phyloP scores from a whole-genome alignment of 2,888 invertebrate species.

The Monochamus alternatus region DNA sequence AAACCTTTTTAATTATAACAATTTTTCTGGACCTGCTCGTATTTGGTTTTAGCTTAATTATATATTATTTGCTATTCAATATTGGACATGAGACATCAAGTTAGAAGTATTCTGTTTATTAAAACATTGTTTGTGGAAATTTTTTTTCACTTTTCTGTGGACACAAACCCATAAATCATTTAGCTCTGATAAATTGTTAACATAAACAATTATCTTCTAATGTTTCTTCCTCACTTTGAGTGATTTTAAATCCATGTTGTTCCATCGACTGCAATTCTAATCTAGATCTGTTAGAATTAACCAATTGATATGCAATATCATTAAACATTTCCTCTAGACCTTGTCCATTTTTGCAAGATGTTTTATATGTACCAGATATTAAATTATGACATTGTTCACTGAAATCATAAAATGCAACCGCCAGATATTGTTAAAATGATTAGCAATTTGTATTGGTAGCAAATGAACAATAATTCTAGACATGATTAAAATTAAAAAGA shows the following conservation, averaged over 20 bases:
- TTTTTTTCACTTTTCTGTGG: too few relatives aligned
- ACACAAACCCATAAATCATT: too few relatives aligned
- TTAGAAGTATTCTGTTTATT: too few relatives aligned
- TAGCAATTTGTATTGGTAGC: too few relatives aligned
- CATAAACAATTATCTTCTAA: slow-evolving; percentile 72
- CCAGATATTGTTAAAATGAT: background rate
- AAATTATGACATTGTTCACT: slow-evolving; percentile 94
- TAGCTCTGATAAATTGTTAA: slow-evolving; percentile 53
- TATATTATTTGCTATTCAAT: too few relatives aligned
- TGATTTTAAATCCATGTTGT: slow-evolving; percentile 84
- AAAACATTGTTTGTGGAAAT: too few relatives aligned
- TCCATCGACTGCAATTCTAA: slow-evolving; percentile 87
- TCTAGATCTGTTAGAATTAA: slow-evolving; percentile 86
- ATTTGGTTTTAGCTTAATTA: too few relatives aligned
- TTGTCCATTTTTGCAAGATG: slow-evolving; percentile 90
- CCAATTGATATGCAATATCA: slow-evolving; percentile 87
- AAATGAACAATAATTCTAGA: too few relatives aligned
- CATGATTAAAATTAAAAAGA: too few relatives aligned
- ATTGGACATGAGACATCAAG: too few relatives aligned
- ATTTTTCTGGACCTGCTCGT: too few relatives aligned
- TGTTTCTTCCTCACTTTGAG: slow-evolving; percentile 74
- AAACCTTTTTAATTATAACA: too few relatives aligned
- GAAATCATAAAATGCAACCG: slow-evolving; percentile 55
- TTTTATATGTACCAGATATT: slow-evolving; percentile 90
- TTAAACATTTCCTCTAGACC: slow-evolving; percentile 94